Conservation (phyloP, 2,888 invertebrate genomes). For the Ectropis crepuscularia region DNA sequence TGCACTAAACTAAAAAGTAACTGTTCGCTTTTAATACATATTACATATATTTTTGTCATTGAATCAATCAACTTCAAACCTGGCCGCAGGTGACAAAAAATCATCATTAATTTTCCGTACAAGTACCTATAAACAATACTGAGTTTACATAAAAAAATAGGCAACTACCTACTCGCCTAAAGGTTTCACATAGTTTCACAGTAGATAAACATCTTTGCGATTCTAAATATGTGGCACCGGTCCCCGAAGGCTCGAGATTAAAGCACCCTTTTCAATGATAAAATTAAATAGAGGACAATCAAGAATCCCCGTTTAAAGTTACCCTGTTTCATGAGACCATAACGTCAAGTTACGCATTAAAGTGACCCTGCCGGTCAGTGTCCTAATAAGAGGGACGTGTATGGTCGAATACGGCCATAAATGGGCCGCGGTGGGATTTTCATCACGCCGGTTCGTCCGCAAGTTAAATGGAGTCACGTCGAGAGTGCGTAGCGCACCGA, state of each 20-base stretch:
- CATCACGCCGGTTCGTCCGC: conserved; percentile 51
- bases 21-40: too few relatives aligned
- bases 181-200: not conserved
- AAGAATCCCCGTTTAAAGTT: conserved; percentile 42
- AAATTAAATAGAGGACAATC: conserved; percentile 38
- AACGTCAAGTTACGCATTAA: conserved; percentile 42
- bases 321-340: conserved; percentile 36
- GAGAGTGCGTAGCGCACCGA: conserved; percentile 44
- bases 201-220: conserved; percentile 12
- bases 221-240: conserved; percentile 21
- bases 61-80: too few relatives aligned
- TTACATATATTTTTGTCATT: too few relatives aligned
- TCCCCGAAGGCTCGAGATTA: conserved; percentile 30
- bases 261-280: conserved; percentile 38
- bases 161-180: not conserved
- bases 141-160: not conserved
- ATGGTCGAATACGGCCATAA: conserved; percentile 41
- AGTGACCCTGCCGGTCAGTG: conserved; percentile 43
- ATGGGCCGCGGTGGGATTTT: conserved; percentile 47
- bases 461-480: conserved; percentile 60
- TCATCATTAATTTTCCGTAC: too few relatives aligned
- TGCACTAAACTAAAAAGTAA: too few relatives aligned
- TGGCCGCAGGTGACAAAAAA: too few relatives aligned
- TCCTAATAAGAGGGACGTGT: conserved; percentile 44
- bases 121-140: not conserved